Evolutionary conservation across 2,888 invertebrate species (phyloP).

Genomic region (Ferdinandea cuprea): DNA sequence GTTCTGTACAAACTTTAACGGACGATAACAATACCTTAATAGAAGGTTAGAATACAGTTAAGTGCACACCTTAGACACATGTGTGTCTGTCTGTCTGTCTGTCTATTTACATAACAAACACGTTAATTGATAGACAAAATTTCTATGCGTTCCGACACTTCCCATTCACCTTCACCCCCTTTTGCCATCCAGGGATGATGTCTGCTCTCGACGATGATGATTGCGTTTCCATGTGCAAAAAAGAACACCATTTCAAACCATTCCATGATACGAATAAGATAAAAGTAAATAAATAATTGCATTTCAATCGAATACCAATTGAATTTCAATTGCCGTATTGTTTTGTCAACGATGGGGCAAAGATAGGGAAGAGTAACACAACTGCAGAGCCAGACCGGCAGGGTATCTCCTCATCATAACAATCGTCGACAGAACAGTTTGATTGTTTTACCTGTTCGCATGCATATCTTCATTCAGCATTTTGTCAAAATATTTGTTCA

Average conservation of each 20-base stretch:
- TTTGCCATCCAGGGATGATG: not conserved
- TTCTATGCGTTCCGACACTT: slow-evolving; percentile 12
- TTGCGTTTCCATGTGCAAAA: too few relatives aligned
- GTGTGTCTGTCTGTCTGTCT: too few relatives aligned
- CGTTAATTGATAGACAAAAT: slow-evolving; percentile 29
- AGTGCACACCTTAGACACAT: slow-evolving; percentile 14
- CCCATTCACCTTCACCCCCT: not conserved
- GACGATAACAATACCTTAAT: slow-evolving; percentile 3
- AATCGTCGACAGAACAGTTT: not conserved
- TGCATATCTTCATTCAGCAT: not conserved
- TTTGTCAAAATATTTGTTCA: slow-evolving; percentile 8
- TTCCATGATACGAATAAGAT: too few relatives aligned
- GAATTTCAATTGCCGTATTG: slow-evolving; percentile 44
- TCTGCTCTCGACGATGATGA: too few relatives aligned
- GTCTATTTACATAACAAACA: slow-evolving; percentile 20
- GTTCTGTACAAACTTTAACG: not conserved
- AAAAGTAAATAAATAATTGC: slow-evolving; percentile 54
- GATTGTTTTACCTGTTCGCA: not conserved
- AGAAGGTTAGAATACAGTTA: slow-evolving; percentile 11
- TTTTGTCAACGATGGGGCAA: slow-evolving; percentile 6
- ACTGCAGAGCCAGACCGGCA: too few relatives aligned
- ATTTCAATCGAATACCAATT: slow-evolving; percentile 52
- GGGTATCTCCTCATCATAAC: not conserved
- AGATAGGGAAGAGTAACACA: not conserved
- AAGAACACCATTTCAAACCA: too few relatives aligned